A percentile compares a stretch with the other conserved stretches of the same genome.
Evolutionary conservation across 2,113 vertebrate genomes (phyloP).

Genomic region (Amphiprion ocellaris): DNA sequence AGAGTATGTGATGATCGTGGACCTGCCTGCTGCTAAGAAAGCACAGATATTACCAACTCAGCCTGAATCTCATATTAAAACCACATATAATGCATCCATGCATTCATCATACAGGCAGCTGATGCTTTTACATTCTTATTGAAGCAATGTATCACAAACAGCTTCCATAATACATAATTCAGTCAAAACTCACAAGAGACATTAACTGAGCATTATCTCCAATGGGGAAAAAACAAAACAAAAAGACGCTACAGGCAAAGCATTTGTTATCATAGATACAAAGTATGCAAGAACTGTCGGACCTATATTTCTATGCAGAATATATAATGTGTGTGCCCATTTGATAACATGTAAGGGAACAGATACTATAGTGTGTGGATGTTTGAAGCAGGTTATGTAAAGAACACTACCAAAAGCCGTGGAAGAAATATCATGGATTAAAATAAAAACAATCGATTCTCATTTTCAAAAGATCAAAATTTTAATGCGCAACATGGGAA

Average conservation of each 20-base stretch:
- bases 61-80: slow-evolving; percentile 20
- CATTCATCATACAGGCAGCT: slow-evolving; percentile 13
- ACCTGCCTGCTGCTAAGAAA: slow-evolving; percentile 15
- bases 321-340: slow-evolving; percentile 7
- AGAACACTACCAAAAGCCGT: background rate
- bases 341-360: background rate
- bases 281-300: slow-evolving; percentile 15
- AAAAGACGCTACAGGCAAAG: slow-evolving; percentile 48
- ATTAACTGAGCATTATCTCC: slow-evolving; percentile 39
- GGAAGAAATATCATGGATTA: background rate
- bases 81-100: slow-evolving; percentile 4
- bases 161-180: slow-evolving; percentile 47
- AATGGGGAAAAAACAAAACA: slow-evolving; percentile 21
- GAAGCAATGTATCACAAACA: slow-evolving; percentile 9
- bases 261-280: slow-evolving; percentile 36
- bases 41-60: background rate
- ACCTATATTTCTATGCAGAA: slow-evolving; percentile 18
- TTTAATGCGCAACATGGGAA: too few species aligned
- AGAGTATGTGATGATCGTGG: slow-evolving; percentile 37
- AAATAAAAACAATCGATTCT: background rate
- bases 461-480: too few species aligned
- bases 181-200: slow-evolving; percentile 52
- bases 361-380: background rate
- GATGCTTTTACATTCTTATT: slow-evolving; percentile 2
- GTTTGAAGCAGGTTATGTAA: background rate